These are phyloP conservation scores for Balaeniceps rex DNA, from an alignment of 2,113 vertebrate species.

Conservation along the genomic window DNA sequence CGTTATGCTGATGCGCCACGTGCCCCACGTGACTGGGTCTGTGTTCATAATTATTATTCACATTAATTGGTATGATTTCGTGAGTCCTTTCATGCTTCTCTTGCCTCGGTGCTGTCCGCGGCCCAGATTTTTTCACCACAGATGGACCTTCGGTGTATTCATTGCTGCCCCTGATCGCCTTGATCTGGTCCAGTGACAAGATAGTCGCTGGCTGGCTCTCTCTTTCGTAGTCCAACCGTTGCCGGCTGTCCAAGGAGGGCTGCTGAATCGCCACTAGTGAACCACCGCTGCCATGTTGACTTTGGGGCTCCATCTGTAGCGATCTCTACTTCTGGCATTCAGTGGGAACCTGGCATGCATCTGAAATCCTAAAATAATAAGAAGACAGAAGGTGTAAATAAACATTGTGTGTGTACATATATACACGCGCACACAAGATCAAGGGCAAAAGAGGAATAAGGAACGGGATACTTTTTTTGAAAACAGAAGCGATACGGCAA, in stretches of 20 bases:
- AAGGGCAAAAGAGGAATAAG: conserved; percentile 25
- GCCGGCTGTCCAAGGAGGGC: conserved; percentile 83
- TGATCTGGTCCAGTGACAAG: conserved; percentile 97
- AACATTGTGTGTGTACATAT: not conserved
- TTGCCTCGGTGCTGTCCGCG: conserved; percentile 78
- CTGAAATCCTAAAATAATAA: conserved; percentile 83
- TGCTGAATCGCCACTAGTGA: conserved; percentile 90
- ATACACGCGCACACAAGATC: not conserved
- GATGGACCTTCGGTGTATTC: conserved; percentile 96
- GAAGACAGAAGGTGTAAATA: not conserved
- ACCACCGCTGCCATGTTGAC: conserved; percentile 87
- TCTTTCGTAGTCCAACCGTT: conserved; percentile 86
- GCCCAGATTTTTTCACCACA: conserved; percentile 78
- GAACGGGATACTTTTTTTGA: not conserved
- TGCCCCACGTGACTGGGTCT: conserved; percentile 68
- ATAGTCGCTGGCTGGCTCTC: conserved; percentile 82
- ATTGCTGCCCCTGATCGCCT: conserved; percentile 92
- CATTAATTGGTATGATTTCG: conserved; percentile 90
- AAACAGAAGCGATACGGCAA: not conserved
- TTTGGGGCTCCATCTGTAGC: conserved; percentile 95
- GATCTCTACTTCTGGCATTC: conserved; percentile 89
- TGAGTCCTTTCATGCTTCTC: conserved; percentile 96
- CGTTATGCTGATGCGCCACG: conserved; percentile 47
- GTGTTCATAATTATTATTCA: conserved; percentile 90
- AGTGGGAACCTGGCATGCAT: conserved; percentile 91